Conservation (phyloP, 2,113 vertebrate species). For the Tupaia chinensis region DNA sequence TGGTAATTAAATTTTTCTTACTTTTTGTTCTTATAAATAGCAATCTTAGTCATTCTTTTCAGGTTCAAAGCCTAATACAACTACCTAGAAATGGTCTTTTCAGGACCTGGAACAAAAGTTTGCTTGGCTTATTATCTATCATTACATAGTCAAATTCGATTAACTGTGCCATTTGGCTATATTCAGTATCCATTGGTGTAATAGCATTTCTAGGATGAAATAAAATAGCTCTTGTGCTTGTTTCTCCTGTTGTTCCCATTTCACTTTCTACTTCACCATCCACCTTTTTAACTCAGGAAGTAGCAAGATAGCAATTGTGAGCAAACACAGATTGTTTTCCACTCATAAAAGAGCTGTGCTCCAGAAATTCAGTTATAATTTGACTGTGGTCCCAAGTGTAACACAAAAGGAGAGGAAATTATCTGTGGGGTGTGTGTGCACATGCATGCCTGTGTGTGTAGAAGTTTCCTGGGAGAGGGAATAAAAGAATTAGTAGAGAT, state of each 20-base stretch:
- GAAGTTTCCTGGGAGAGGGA: not conserved
- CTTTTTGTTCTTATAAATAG: not conserved
- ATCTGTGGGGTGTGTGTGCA: not conserved
- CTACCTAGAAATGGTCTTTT: not conserved
- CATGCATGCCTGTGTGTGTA: not conserved
- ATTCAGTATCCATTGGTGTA: not conserved
- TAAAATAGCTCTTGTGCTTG: not conserved
- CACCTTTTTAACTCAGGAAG: not conserved
- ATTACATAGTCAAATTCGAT: not conserved
- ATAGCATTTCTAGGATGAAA: constrained; percentile 20
- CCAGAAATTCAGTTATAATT: constrained; percentile 22
- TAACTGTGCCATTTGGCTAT: not conserved
- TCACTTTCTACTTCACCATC: not conserved
- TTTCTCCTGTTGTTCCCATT: constrained; percentile 1
- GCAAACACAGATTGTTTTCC: not conserved
- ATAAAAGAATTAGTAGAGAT: not conserved
- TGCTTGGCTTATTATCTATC: not conserved
- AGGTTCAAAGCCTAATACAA: not conserved
- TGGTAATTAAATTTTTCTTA: constrained; percentile 11
- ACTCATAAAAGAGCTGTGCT: not conserved
- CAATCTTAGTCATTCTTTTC: not conserved
- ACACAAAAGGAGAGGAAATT: not conserved
- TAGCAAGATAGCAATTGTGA: not conserved
- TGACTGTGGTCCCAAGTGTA: not conserved
- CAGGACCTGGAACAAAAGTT: not conserved